Base-by-base conservation (phyloP, 2,113 vertebrate genomes). In the Gadus chalcogrammus region DNA sequence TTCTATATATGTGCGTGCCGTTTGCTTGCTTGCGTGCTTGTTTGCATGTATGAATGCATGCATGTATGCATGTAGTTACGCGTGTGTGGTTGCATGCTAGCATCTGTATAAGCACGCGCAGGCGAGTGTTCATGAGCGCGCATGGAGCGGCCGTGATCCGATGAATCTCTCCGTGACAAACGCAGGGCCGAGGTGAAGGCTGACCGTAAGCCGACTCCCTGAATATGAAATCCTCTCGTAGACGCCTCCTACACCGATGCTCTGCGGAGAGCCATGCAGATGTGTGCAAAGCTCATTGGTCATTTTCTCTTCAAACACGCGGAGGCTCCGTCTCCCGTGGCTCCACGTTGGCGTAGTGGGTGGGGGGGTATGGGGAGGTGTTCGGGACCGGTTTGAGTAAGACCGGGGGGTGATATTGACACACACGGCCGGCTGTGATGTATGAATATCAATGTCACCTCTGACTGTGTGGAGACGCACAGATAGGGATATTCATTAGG, bases 401-500 rank as follows among this genome's bases (percentile, higher is more conserved):
- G 76, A 84, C 82, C 79, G 70, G 72, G 52, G 75, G 83, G 85
- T 82, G 87, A 85, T 78, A 80, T 61, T 64, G 42, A 48, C 42
- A 48, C 42, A 48, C 42, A 48, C 9, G 11, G 68, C 84, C 83
- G 60, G 83, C 85, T 88, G 87, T 17, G 82, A 81, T 72, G 83
- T 78, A 89, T 90, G 88, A 90, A 91, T 88, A 88, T 86, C 84
- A 89, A 89, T 89, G 79, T 83, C 84, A 84, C 82, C 85, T 83
- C 81, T 82, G 87, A 86, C 76, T 74, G 80, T 17, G 59, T 17
- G 59, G 78, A 78, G 67, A 61, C 61, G 72, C 73, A 71, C 42
- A 48, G 6, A 48, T 5, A 4, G 4, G 6, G 31, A 35, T 35
- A 35, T 35, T 35, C 31, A 35, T 35, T 35, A 35, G 31, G 31